Evolutionary conservation across 2,797 vertebrate genomes (phyloP).

Genomic region (Microchirus variegatus): DNA sequence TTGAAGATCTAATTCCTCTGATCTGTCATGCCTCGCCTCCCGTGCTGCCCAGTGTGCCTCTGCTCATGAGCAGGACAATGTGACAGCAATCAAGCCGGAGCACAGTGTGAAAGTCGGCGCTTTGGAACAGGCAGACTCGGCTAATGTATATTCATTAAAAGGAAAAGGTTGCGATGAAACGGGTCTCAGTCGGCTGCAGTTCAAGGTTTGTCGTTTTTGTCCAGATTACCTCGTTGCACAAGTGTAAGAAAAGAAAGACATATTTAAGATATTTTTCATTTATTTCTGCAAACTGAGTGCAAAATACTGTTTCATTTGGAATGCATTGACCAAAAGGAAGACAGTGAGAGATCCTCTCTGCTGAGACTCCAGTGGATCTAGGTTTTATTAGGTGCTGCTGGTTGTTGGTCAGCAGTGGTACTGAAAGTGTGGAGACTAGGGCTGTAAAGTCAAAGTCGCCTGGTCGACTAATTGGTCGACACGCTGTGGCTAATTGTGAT

Average conservation of each 20-base stretch:
- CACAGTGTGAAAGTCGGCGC: conserved; percentile 32
- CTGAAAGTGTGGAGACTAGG: too few species aligned
- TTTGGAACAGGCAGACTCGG: conserved; percentile 26
- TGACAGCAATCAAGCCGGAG: conserved; percentile 43
- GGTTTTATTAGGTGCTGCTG: conserved; percentile 5
- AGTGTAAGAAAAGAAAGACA: conserved; percentile 8
- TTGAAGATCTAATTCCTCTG: conserved; percentile 67
- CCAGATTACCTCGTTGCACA: conserved; percentile 20
- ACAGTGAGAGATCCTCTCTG: conserved; percentile 7
- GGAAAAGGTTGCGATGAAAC: conserved; percentile 20
- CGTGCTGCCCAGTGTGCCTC: conserved; percentile 44
- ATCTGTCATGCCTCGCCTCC: conserved; percentile 65
- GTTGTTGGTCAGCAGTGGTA: conserved; percentile 16
- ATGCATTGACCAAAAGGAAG: background rate
- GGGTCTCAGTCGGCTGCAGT: conserved; percentile 39
- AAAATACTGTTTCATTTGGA: conserved; percentile 14
- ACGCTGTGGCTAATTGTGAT: too few species aligned
- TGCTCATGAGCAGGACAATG: conserved; percentile 38
- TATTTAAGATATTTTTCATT: conserved; percentile 19
- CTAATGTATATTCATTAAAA: conserved; percentile 47
- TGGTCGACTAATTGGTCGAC: too few species aligned
- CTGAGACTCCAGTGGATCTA: conserved; percentile 9
- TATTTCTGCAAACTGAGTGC: conserved; percentile 13
- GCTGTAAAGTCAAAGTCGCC: too few species aligned
- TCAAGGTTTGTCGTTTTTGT: conserved; percentile 28